Percentiles rank a stretch among this genome's conserved stretches.
Evolutionary conservation across 2,888 invertebrate genomes (phyloP).

Genomic region (Tineola bisselliella): DNA sequence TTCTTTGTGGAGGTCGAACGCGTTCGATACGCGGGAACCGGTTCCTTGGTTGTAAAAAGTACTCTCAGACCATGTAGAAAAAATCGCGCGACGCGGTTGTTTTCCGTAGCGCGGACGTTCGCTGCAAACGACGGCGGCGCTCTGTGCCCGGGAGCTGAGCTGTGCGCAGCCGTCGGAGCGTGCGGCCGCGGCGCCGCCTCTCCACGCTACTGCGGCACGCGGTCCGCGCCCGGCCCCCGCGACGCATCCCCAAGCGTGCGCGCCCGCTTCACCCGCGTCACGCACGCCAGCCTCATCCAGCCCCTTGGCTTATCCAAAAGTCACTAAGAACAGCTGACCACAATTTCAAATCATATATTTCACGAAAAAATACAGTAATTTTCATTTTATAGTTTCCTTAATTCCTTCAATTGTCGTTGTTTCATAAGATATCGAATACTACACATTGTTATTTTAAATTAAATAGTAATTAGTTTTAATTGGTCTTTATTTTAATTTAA

Average conservation of each 20-base stretch:
- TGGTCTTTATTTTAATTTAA: no score
- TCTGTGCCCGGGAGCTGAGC: conserved; percentile 5
- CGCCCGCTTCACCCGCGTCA: conserved; percentile 33
- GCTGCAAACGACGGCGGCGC: not conserved
- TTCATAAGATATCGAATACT: no score
- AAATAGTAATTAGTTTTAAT: no score
- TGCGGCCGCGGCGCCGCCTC: conserved; percentile 59
- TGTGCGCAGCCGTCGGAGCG: conserved; percentile 28
- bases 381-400: no score
- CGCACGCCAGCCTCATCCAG: conserved; percentile 51
- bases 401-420: no score
- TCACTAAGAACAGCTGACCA: not conserved
- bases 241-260: conserved; percentile 34
- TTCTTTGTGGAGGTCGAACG: conserved; percentile 21
- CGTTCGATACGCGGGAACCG: conserved; percentile 39
- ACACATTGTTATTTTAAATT: no score
- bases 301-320: not conserved
- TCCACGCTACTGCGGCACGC: conserved; percentile 65
- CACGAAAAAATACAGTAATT: no score
- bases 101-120: conserved; percentile 7
- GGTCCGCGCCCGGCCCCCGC: conserved; percentile 28
- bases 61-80: conserved; percentile 19
- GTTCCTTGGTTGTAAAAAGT: conserved; percentile 8
- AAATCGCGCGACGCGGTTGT: conserved; percentile 19
- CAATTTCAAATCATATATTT: not conserved